These are phyloP conservation scores for Pseudococcus viburni DNA, from an alignment of 2,888 invertebrate genomes.

Conservation along the genomic window DNA sequence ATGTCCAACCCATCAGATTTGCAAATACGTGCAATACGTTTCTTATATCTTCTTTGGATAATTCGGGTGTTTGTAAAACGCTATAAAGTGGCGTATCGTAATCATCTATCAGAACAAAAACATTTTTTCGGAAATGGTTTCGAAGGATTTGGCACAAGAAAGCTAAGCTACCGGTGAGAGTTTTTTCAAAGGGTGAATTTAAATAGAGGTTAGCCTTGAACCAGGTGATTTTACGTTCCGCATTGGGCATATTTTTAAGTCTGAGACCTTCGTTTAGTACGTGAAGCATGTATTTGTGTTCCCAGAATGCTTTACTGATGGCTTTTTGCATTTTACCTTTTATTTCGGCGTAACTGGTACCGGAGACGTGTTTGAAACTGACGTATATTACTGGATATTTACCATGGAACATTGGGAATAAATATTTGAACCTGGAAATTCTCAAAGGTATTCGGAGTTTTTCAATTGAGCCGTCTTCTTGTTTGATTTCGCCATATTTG, in stretches of 20 bases:
- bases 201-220: not conserved
- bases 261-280: not conserved
- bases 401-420: not conserved
- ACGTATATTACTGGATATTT: constrained; percentile 59
- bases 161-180: not conserved
- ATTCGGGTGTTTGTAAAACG: not conserved
- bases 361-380: constrained; percentile 7
- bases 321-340: constrained; percentile 7
- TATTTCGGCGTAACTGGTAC: not conserved
- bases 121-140: not conserved
- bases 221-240: not conserved
- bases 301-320: constrained; percentile 21
- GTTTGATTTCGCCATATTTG: constrained; percentile 2
- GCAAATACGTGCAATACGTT: not conserved
- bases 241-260: not conserved
- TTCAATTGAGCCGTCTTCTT: not conserved
- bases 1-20: not conserved
- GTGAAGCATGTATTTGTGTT: constrained; percentile 32
- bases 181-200: not conserved
- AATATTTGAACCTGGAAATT: not conserved
- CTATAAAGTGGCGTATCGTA: constrained; percentile 30
- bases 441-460: not conserved
- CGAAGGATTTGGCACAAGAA: constrained; percentile 17
- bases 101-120: constrained; percentile 52
- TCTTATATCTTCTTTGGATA: not conserved